Percentiles rank a stretch among this genome's conserved stretches.
These are phyloP conservation scores for Actinostola sp. DNA, from an alignment of 92 coral and sea anemone species.

Conservation along the genomic window DNA sequence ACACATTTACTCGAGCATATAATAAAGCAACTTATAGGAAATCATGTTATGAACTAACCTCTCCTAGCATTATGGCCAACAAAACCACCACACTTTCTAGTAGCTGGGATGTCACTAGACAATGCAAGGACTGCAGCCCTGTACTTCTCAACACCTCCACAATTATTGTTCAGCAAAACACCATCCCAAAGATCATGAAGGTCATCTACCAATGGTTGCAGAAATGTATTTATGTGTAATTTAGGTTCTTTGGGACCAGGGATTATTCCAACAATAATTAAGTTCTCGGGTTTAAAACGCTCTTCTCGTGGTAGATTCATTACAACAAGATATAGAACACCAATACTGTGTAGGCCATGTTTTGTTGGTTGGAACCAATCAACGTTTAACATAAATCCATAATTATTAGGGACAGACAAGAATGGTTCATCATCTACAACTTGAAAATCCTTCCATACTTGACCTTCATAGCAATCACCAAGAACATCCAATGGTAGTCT, in stretches of 20 bases:
- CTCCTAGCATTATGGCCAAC: conserved; percentile 60
- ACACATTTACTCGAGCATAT: not conserved
- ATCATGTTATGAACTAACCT: conserved; percentile 14
- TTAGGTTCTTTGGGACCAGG: too few relatives aligned
- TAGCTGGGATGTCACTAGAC: too few relatives aligned
- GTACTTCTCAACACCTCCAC: conserved; percentile 35
- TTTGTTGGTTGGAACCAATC: conserved; percentile 64
- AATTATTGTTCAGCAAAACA: conserved; percentile 21
- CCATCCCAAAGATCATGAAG: conserved; percentile 52
- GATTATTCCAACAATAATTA: conserved; percentile 50
- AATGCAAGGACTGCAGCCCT: conserved; percentile 52
- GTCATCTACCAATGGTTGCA: conserved; percentile 47
- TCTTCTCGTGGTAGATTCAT: conserved; percentile 64
- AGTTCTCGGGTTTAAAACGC: conserved; percentile 57
- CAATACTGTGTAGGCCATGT: conserved; percentile 51
- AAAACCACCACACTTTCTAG: conserved; percentile 65
- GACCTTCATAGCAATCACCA: conserved; percentile 56
- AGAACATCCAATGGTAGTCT: conserved; percentile 39
- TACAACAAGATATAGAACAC: conserved; percentile 54
- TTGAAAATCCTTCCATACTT: conserved; percentile 60
- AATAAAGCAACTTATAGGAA: not conserved
- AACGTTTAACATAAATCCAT: conserved; percentile 48
- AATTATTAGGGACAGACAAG: conserved; percentile 49
- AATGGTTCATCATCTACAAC: conserved; percentile 49
- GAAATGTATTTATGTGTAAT: conserved; percentile 44